Evolutionary conservation across 1,140 invertebrate species (phyloP), one percentile per base, ranked within the genome.

Genomic region (Proctacanthus coquilletti): DNA sequence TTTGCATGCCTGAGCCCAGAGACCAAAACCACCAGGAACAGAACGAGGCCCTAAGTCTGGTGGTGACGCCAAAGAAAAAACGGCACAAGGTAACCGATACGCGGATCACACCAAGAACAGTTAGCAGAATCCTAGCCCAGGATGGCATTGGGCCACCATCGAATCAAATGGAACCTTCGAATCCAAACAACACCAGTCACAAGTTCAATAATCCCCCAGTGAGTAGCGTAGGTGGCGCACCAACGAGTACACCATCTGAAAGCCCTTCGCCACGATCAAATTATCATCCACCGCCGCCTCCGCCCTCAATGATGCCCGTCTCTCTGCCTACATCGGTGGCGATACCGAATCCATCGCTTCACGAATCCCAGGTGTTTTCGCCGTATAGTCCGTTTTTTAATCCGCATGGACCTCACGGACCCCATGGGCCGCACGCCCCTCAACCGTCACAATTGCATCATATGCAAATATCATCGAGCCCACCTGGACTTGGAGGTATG

Each of bases 31-130:
- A 58, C 18, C 45, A 52, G 14, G 88, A 93, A 60, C 89, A 95
- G 61, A 92, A 89, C 53, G 91, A 95, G 61, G 84, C 91, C 1
- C 72, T 95, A 9, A 87, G 87, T 49, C 71, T 95, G 43, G 87
- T 95, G 18, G 87, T 95, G 42, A 82, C 84, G 18, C 85, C 87
- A 0, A 94, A 94, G 64, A 92, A 91, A 67, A 95, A 94, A 66
- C 71, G 91, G 14, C 91, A 95, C 57, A 96, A 96, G 77, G 84
- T 96, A 39, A 96, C 91, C 11, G 91, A 96, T 58, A 94, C 91
- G 27, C 72, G 92, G 42, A 85, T 96, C 39, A 94, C 89, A 8
- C 89, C 91, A 4, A 70, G 86, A 39, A 88, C 85, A 23, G 84
- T 89, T 8, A 85, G 80, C 52, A 71, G 85, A 42, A 82, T 89